Evolutionary conservation across 1,140 invertebrate species (phyloP).

Genomic region (Megalopta genalis): DNA sequence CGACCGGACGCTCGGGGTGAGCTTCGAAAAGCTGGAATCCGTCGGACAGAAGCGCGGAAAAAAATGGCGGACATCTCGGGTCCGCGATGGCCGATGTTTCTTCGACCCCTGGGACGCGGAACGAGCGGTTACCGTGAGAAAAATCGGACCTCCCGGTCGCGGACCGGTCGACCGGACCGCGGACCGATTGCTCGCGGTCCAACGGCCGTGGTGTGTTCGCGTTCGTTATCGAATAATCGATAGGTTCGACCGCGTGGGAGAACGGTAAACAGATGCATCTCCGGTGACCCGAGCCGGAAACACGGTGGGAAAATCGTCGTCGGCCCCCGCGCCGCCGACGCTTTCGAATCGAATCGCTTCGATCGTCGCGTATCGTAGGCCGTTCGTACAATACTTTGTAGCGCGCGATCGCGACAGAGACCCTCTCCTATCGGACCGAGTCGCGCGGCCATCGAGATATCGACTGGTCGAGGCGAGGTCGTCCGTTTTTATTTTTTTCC

Average conservation of each 20-base stretch:
- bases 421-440: not conserved
- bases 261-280: constrained; percentile 48
- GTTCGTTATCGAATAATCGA: constrained; percentile 44
- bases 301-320: not conserved
- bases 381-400: not conserved
- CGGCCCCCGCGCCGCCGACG: not conserved
- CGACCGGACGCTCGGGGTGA: no score
- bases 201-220: constrained; percentile 5
- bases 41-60: not conserved
- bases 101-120: constrained; percentile 15
- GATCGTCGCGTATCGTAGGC: not conserved
- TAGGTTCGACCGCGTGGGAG: constrained; percentile 16
- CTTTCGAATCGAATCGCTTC: constrained; percentile 11
- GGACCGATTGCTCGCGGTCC: no score
- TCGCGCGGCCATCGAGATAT: not conserved
- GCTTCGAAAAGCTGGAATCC: no score
- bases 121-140: constrained; percentile 37
- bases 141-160: constrained; percentile 59
- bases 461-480: not conserved
- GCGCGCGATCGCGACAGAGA: constrained; percentile 1
- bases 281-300: constrained; percentile 18
- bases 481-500: not conserved
- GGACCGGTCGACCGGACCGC: constrained; percentile 33
- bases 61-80: not conserved
- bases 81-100: constrained; percentile 19